Evolutionary conservation across 1,140 invertebrate species (phyloP).

Genomic region (Macrocentrus cingulum): DNA sequence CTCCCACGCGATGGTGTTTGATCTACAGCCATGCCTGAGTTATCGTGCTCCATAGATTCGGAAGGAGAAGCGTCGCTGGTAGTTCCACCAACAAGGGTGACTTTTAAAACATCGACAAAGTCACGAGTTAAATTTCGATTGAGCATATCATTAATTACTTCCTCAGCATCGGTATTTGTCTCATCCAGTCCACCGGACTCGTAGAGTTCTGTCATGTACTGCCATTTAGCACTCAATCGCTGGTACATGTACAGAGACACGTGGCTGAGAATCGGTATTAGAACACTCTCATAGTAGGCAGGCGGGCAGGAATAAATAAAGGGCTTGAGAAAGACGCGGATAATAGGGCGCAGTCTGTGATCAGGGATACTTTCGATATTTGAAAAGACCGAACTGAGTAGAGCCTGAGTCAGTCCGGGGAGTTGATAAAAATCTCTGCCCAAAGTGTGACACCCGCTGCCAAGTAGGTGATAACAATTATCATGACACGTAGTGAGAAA

Average conservation of each 20-base stretch:
- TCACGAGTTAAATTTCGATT: slow-evolving; percentile 84
- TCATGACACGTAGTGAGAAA: slow-evolving; percentile 74
- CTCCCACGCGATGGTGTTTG: slow-evolving; percentile 60
- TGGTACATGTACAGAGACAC: slow-evolving; percentile 78
- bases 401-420: slow-evolving; percentile 64
- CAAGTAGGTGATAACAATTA: slow-evolving; percentile 76
- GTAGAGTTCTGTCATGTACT: slow-evolving; percentile 72
- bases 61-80: slow-evolving; percentile 53
- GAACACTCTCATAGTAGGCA: slow-evolving; percentile 71
- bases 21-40: slow-evolving; percentile 64
- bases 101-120: slow-evolving; percentile 81
- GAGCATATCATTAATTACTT: slow-evolving; percentile 86
- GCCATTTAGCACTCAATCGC: slow-evolving; percentile 76
- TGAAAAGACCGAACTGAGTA: slow-evolving; percentile 69
- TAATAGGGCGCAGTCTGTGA: slow-evolving; percentile 77
- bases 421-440: slow-evolving; percentile 81
- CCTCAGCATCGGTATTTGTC: slow-evolving; percentile 79
- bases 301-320: slow-evolving; percentile 84
- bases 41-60: slow-evolving; percentile 70
- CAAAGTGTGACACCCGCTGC: slow-evolving; percentile 72
- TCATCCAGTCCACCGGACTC: slow-evolving; percentile 76
- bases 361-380: slow-evolving; percentile 79
- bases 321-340: slow-evolving; percentile 81
- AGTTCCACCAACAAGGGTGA: slow-evolving; percentile 62
- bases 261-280: slow-evolving; percentile 76